These are phyloP conservation scores for Panthera leo DNA, from an alignment of 2,113 vertebrate species.

Conservation along the genomic window DNA sequence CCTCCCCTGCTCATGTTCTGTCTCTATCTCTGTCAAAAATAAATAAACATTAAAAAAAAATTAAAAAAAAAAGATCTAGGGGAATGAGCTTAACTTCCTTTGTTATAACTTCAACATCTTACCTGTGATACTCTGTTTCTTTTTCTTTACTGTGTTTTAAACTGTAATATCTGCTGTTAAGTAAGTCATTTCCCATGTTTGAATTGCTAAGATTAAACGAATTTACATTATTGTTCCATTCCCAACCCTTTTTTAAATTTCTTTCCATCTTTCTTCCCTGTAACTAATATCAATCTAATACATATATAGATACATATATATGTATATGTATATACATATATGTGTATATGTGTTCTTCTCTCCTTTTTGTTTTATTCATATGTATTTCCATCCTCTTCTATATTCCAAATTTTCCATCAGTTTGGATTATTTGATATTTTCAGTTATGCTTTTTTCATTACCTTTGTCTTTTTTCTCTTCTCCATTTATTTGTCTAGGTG, in stretches of 20 bases:
- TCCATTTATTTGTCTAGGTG: not conserved
- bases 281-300: not conserved
- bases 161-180: not conserved
- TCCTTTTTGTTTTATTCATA: not conserved
- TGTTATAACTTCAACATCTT: not conserved
- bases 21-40: no score
- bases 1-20: no score
- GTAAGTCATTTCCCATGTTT: not conserved
- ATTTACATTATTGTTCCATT: no score
- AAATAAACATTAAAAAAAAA: no score
- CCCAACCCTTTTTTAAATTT: not conserved
- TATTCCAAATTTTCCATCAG: not conserved
- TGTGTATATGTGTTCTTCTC: no score
- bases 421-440: not conserved
- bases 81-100: not conserved
- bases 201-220: not conserved
- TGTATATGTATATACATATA: no score
- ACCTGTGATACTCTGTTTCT: not conserved
- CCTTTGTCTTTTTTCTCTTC: not conserved
- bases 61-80: not conserved
- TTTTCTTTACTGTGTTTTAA: not conserved
- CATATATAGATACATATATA: no score
- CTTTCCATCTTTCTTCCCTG: not conserved
- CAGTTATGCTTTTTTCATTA: not conserved
- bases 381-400: fast-evolving